Evolutionary conservation across 2,888 invertebrate genomes (phyloP).

Genomic region (Junonia oenone): DNA sequence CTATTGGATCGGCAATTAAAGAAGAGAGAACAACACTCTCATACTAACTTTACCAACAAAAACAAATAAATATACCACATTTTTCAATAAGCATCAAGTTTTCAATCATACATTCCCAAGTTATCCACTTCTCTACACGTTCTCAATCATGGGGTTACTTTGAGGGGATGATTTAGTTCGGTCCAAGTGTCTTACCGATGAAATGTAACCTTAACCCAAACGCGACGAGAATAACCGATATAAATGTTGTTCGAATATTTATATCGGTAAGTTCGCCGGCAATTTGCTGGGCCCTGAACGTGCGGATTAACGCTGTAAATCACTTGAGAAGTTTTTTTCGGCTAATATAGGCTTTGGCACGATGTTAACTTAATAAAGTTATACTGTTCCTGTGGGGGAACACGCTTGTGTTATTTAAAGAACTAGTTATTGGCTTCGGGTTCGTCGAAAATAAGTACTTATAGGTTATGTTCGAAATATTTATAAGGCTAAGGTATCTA

Average conservation of each 20-base stretch:
- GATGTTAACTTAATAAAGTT: constrained; percentile 3
- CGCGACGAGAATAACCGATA: constrained; percentile 24
- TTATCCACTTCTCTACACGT: too few species aligned
- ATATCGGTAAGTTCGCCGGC: constrained; percentile 28
- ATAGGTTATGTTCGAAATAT: too few species aligned
- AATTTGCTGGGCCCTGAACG: constrained; percentile 30
- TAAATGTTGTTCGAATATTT: constrained; percentile 27
- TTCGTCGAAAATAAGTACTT: background rate
- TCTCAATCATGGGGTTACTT: background rate
- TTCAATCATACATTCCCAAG: too few species aligned
- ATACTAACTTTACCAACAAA: too few species aligned
- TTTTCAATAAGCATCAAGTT: too few species aligned
- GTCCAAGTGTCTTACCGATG: constrained; percentile 27
- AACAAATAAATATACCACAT: too few species aligned
- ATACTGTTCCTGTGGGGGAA: background rate
- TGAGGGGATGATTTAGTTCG: constrained; percentile 26
- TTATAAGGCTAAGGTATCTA: too few species aligned
- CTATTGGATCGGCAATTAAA: too few species aligned
- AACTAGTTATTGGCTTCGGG: background rate
- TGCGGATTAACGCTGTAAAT: constrained; percentile 10
- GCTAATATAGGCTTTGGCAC: constrained; percentile 2
- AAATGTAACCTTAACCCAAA: constrained; percentile 29
- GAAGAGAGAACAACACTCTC: too few species aligned
- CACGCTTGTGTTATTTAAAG: background rate
- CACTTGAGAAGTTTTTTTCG: constrained; percentile 7